A percentile compares a stretch with the other conserved stretches of the same genome.
Evolutionary conservation across 2,888 invertebrate species (phyloP).

Genomic region (Yponomeuta plumbellus): DNA sequence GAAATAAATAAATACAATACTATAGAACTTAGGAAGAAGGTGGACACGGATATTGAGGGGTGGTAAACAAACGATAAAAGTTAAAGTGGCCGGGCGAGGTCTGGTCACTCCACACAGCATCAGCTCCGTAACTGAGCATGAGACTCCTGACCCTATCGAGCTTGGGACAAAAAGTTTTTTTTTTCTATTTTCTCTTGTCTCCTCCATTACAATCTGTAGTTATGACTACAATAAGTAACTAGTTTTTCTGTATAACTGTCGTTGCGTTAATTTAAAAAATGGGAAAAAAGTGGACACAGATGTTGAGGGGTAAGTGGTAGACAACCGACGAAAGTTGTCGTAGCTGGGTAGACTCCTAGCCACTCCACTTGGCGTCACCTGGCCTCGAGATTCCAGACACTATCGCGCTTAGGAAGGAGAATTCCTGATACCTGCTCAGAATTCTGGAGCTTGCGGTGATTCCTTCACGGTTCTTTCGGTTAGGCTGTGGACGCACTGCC

Average conservation of each 20-base stretch:
- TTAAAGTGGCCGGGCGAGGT: constrained; percentile 78
- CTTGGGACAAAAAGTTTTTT: no score
- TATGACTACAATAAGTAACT: no score
- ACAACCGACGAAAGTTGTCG: no score
- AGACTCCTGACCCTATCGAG: no score
- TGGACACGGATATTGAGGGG: constrained; percentile 97
- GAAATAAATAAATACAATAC: no score
- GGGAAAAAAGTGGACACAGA: constrained; percentile 97
- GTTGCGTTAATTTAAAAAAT: constrained; percentile 92
- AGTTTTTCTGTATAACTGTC: no score
- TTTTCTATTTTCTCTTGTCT: no score
- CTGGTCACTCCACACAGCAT: constrained; percentile 96
- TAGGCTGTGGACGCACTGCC: no score
- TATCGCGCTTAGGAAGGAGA: constrained; percentile 97
- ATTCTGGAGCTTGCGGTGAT: no score
- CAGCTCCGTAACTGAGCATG: constrained; percentile 94
- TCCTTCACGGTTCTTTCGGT: no score
- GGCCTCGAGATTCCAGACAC: constrained; percentile 99
- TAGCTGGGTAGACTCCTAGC: constrained; percentile 86
- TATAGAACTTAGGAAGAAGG: constrained; percentile 97
- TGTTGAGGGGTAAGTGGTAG: constrained; percentile 90
- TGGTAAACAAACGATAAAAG: constrained; percentile 30
- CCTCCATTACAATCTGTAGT: no score
- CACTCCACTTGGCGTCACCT: constrained; percentile 96
- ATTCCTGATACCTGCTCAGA: no score